These are phyloP conservation scores for Pseudolaguvia tuberculata DNA, from an alignment of 2,113 vertebrate genomes.

Conservation along the genomic window DNA sequence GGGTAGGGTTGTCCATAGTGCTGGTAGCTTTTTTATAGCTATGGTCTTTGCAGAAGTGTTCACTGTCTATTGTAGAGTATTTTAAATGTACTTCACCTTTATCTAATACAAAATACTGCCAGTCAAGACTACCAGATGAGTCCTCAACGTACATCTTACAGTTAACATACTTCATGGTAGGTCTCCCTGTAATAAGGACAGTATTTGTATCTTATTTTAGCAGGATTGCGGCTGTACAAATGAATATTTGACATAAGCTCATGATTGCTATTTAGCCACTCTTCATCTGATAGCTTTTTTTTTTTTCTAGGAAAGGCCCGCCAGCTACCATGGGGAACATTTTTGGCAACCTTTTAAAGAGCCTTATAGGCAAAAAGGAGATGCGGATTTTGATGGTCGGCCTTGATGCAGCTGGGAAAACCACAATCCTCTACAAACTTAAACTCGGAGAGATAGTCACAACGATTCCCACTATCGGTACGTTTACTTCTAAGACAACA, in stretches of 20 bases:
- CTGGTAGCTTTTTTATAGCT: too few species aligned
- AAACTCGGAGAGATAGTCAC: conserved; percentile 91
- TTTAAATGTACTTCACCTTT: too few species aligned
- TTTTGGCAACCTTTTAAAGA: conserved; percentile 89
- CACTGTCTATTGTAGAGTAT: too few species aligned
- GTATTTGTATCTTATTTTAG: conserved; percentile 12
- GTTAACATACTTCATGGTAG: background rate
- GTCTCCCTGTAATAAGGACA: conserved; percentile 18
- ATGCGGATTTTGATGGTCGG: conserved; percentile 92
- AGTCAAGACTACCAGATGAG: too few species aligned
- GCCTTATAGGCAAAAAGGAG: conserved; percentile 91
- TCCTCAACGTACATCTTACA: too few species aligned
- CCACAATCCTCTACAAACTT: conserved; percentile 89
- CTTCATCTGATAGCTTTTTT: conserved; percentile 42
- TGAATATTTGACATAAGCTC: conserved; percentile 20
- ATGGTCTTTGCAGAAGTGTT: too few species aligned
- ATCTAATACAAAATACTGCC: too few species aligned
- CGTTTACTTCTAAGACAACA: conserved; percentile 9
- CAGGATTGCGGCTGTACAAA: conserved; percentile 11
- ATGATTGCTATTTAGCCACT: conserved; percentile 15
- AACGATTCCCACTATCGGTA: conserved; percentile 87
- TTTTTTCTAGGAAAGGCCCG: conserved; percentile 48
- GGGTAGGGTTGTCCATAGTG: too few species aligned
- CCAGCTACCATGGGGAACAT: conserved; percentile 82
- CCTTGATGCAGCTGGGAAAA: conserved; percentile 88